Conservation (phyloP, 1,140 invertebrate species). For the Aphis gossypii region DNA sequence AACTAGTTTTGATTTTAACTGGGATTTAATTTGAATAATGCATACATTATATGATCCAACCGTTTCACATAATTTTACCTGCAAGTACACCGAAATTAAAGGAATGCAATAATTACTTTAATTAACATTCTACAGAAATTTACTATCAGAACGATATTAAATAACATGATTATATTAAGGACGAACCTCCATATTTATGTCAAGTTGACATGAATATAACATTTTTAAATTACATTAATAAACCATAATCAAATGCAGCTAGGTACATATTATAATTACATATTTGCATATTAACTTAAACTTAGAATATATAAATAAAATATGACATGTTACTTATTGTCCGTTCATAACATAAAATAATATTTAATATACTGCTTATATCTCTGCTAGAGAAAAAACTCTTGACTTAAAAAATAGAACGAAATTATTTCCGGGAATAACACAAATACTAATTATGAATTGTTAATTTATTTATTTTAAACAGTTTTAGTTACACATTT, state of each 20-base stretch:
- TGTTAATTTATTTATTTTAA: neutral
- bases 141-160: neutral
- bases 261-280: neutral
- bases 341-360: neutral
- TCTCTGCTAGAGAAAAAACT: too few relatives aligned
- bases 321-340: neutral
- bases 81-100: neutral
- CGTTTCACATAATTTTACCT: neutral
- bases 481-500: neutral
- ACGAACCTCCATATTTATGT: neutral
- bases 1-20: neutral
- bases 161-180: neutral
- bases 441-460: neutral
- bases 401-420: neutral
- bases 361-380: neutral
- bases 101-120: neutral
- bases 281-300: neutral
- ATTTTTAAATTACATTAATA: neutral
- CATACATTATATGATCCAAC: neutral
- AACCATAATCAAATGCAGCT: too few relatives aligned
- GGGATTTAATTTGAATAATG: neutral
- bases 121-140: neutral
- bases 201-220: neutral
- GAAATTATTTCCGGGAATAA: neutral
- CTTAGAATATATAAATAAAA: conserved; percentile 1